Conservation (phyloP, 2,888 invertebrate genomes). For the Melieria omissa region DNA sequence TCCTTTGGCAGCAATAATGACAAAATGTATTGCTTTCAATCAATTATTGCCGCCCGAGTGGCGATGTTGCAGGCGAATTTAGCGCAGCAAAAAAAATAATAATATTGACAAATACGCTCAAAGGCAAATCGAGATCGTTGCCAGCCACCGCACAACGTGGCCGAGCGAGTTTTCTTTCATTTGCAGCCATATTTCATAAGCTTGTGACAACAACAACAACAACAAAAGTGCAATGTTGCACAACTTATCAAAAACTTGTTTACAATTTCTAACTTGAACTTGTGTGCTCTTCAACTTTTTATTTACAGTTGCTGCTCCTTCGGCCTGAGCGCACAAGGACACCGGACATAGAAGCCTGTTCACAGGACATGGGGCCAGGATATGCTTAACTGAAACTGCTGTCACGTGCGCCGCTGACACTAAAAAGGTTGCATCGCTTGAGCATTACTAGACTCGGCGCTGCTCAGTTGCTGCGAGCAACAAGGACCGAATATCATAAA, state of each 20-base stretch:
- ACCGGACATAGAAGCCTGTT: conserved; percentile 13
- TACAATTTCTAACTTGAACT: conserved; percentile 39
- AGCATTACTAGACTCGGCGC: not conserved
- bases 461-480: not conserved
- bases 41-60: no score
- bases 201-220: no score
- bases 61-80: no score
- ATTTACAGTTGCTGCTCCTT: conserved; percentile 30
- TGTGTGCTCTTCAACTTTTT: conserved; percentile 29
- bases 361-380: conserved; percentile 5
- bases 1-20: no score
- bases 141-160: no score
- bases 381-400: conserved; percentile 34
- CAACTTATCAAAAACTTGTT: conserved; percentile 39
- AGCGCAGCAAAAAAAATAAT: no score
- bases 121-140: no score
- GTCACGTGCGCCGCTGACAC: conserved; percentile 23
- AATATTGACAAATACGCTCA: no score
- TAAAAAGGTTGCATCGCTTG: not conserved
- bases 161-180: no score
- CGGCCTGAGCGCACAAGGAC: conserved; percentile 9
- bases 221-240: conserved; percentile 4
- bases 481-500: conserved; percentile 42
- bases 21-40: no score
- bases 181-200: no score